Evolutionary conservation across 1,140 invertebrate genomes (phyloP).

Genomic region (Ericerus pela): DNA sequence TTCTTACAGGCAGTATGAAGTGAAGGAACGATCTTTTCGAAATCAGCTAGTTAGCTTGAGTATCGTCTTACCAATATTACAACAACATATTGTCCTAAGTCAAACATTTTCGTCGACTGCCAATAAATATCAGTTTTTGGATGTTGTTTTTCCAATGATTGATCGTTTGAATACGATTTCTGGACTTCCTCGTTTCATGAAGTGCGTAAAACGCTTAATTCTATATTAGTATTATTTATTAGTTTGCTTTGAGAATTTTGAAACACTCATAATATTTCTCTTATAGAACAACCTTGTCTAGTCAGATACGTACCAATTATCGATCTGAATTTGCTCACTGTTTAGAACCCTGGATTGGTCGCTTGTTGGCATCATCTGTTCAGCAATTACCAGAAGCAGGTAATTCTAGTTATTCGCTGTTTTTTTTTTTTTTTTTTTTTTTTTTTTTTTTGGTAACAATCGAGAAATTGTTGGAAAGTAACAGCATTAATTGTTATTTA

Average conservation of each 20-base stretch:
- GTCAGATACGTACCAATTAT: slow-evolving; percentile 45
- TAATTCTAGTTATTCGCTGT: neutral
- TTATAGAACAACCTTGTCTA: slow-evolving; percentile 38
- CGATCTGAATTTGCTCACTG: slow-evolving; percentile 44
- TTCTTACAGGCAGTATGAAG: slow-evolving; percentile 42
- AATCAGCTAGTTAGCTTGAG: slow-evolving; percentile 41
- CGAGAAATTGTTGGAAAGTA: too few relatives aligned
- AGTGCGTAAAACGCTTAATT: slow-evolving; percentile 29
- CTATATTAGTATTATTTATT: neutral
- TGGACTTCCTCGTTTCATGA: slow-evolving; percentile 46
- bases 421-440: neutral
- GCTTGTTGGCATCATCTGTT: slow-evolving; percentile 8
- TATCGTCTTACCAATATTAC: slow-evolving; percentile 45
- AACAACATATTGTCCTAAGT: slow-evolving; percentile 48
- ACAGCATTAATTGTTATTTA: neutral
- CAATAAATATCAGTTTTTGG: slow-evolving; percentile 55
- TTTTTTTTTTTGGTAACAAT: neutral
- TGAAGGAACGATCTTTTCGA: slow-evolving; percentile 45
- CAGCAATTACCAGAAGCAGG: neutral
- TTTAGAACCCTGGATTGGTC: slow-evolving; percentile 43
- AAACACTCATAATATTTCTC: slow-evolving; percentile 6
- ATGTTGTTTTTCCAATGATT: slow-evolving; percentile 48
- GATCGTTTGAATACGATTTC: slow-evolving; percentile 46
- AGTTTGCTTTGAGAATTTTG: neutral
- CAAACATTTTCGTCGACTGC: slow-evolving; percentile 48